phyloP scores from a whole-genome alignment of 2,888 invertebrate genomes.

The Ectemnius cavifrons region DNA sequence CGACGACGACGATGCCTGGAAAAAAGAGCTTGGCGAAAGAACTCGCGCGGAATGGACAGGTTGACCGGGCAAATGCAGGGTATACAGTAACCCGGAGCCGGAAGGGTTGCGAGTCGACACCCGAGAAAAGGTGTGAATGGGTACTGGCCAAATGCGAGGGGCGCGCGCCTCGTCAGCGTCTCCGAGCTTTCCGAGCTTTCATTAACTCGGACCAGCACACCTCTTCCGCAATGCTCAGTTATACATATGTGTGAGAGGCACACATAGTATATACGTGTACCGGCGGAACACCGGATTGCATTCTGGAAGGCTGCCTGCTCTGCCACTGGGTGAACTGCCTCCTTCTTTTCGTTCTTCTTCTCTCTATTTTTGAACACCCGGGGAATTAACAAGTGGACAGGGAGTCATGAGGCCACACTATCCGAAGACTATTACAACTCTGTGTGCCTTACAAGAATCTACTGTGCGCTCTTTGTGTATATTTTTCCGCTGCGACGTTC shows the following conservation, averaged over 20 bases:
- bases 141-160: slow-evolving; percentile 17
- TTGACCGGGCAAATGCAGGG: too few relatives aligned
- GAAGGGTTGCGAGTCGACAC: too few relatives aligned
- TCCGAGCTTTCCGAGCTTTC: slow-evolving; percentile 66
- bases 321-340: slow-evolving; percentile 46
- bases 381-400: slow-evolving; percentile 58
- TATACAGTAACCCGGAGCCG: too few relatives aligned
- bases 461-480: too few relatives aligned
- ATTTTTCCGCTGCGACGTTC: background rate
- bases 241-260: slow-evolving; percentile 49
- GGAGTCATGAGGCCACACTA: slow-evolving; percentile 45
- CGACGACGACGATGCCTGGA: too few relatives aligned
- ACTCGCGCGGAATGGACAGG: too few relatives aligned
- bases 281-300: slow-evolving; percentile 63
- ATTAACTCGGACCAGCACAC: slow-evolving; percentile 62
- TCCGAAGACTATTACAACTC: too few relatives aligned
- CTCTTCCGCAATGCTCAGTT: slow-evolving; percentile 22
- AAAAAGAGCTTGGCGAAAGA: too few relatives aligned
- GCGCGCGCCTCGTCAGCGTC: slow-evolving; percentile 58
- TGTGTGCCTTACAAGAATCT: too few relatives aligned
- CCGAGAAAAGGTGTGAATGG: too few relatives aligned
- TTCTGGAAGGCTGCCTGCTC: slow-evolving; percentile 61
- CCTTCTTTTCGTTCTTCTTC: slow-evolving; percentile 35
- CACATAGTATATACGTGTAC: slow-evolving; percentile 55
- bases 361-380: slow-evolving; percentile 35